Conservation (phyloP, 2,797 vertebrate species). For the Scyliorhinus canicula region DNA sequence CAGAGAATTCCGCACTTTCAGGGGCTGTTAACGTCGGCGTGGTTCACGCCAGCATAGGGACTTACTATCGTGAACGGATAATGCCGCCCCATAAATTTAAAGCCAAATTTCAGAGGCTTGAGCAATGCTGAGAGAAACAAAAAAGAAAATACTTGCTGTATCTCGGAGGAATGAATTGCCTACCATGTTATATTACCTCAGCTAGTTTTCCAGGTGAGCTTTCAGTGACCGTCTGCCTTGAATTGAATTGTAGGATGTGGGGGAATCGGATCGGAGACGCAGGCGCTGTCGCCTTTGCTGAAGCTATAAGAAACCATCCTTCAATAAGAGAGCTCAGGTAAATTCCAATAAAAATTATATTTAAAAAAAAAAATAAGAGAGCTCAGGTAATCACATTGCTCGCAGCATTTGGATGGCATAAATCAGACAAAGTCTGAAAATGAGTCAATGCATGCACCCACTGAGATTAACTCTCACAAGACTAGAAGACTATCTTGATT, state of each 20-base stretch:
- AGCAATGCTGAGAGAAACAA: neutral
- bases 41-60: too few species aligned
- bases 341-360: too few species aligned
- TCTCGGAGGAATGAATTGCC: neutral
- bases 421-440: neutral
- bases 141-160: neutral
- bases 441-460: neutral
- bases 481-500: neutral
- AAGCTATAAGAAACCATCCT: constrained; percentile 75
- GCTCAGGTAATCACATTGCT: constrained; percentile 67
- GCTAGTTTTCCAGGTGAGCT: neutral
- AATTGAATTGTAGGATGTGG: constrained; percentile 75
- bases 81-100: too few species aligned
- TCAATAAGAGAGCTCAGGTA: constrained; percentile 78
- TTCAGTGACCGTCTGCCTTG: neutral
- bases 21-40: too few species aligned
- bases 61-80: too few species aligned
- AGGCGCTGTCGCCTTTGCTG: constrained; percentile 81
- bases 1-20: too few species aligned
- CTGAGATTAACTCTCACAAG: neutral
- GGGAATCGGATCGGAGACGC: constrained; percentile 81
- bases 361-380: too few species aligned
- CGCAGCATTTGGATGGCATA: too few species aligned
- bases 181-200: neutral
- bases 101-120: neutral